Evolutionary conservation across 2,113 vertebrate species (phyloP), one percentile per base, ranked within the genome.

Genomic region (Aphyosemion australe): DNA sequence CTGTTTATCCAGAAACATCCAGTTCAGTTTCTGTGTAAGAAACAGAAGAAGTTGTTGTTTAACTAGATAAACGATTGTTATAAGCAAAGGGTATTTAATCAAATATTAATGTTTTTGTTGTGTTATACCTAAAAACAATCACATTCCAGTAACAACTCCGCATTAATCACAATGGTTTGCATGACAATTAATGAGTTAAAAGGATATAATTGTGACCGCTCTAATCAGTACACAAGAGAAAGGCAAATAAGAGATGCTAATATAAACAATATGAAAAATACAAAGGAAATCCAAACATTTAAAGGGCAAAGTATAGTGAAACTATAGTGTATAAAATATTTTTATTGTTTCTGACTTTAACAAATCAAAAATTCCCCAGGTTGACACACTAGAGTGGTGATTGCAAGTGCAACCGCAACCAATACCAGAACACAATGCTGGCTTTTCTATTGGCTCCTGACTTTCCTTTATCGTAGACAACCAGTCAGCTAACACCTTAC

Each of bases 401-500:
- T 32, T 50, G 53, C n/a, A 31, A 63, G 53, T 51, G 16, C 62
- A 69, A 49, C 5, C 18, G 16, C 60, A 80, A 62, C 85, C 87
- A 81, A 84, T 79, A 61, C 59, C 19, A 65, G 72, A 21, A 20
- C 10, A 48, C 46, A 41, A 57, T 56, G 55, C 65, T 64, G 66
- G 59, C 26, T 39, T 12, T 77, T 65, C 69, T 49, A 83, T 78
- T 89, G 83, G 79, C 71, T 86, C 56, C 59, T 54, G 63, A 39
- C 61, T 43, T 20, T 73, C 52, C 71, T 80, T 69, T 72, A 63
- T 69, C n/a, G 16, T 55, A 59, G 52, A 42, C 64, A 79, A 66
- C 82, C 82, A 85, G 72, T 83, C 74, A 84, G 80, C 43, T 31
- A 21, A 51, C 69, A 53, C 59, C 55, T 76, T 66, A 60, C 65